These are phyloP conservation scores for Arizona elegans DNA, from an alignment of 2,113 vertebrate species.

Conservation along the genomic window DNA sequence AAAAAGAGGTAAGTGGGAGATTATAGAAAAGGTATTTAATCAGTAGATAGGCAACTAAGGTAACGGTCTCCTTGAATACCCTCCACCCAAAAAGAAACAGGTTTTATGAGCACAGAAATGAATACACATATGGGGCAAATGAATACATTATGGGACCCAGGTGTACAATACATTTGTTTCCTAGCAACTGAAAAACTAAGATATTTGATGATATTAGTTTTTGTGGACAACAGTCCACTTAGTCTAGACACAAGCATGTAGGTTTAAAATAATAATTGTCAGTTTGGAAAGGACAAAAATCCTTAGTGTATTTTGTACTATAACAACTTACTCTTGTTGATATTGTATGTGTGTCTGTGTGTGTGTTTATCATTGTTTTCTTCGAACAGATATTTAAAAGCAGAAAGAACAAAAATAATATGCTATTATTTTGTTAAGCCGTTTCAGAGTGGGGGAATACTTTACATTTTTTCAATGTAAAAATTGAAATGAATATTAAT, in stretches of 20 bases:
- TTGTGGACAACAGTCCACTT: neutral
- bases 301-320: neutral
- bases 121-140: neutral
- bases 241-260: neutral
- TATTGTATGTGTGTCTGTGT: neutral
- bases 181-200: neutral
- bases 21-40: neutral
- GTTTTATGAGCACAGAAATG: neutral
- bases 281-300: neutral
- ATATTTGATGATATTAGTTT: neutral
- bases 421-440: neutral
- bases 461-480: neutral
- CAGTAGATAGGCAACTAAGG: neutral
- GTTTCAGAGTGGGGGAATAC: neutral
- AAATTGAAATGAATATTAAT: neutral
- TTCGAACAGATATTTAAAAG: neutral
- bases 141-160: neutral
- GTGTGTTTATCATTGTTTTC: neutral
- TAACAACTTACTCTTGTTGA: neutral
- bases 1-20: neutral
- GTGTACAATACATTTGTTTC: neutral
- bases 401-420: neutral
- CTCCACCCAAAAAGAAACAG: neutral
- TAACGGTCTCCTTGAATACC: neutral
- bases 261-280: neutral